Conservation (phyloP, 2,113 vertebrate species). For the Rhombomys opimus region DNA sequence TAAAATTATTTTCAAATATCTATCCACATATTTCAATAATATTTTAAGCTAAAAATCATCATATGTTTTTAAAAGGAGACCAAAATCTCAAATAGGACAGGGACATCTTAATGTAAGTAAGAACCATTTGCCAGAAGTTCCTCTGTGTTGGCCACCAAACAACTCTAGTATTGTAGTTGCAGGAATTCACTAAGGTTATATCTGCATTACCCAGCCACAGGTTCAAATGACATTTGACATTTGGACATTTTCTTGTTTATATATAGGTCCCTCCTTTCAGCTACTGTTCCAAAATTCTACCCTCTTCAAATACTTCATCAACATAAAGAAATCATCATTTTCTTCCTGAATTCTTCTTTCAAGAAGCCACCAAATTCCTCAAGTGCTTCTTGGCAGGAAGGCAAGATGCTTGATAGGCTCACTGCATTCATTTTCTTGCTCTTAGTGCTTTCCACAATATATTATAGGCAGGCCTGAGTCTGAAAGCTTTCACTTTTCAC, state of each 20-base stretch:
- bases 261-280: neutral
- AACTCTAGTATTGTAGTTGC: neutral
- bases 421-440: neutral
- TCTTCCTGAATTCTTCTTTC: neutral
- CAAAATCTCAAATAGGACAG: constrained; percentile 25
- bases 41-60: constrained; percentile 12
- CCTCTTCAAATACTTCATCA: neutral
- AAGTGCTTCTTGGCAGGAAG: neutral
- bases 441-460: neutral
- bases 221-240: neutral
- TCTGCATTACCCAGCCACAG: neutral
- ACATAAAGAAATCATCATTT: neutral
- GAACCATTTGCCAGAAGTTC: neutral
- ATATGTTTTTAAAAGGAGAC: neutral
- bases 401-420: neutral
- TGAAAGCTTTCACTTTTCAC: constrained; percentile 13
- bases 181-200: neutral
- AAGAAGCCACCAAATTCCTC: neutral
- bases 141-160: neutral
- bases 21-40: neutral
- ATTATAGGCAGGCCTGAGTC: neutral
- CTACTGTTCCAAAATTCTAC: constrained; percentile 13
- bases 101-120: neutral
- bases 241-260: neutral
- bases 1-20: constrained; percentile 2